phyloP scores from a whole-genome alignment of 1,140 invertebrate species.

The Littorina saxatilis region DNA sequence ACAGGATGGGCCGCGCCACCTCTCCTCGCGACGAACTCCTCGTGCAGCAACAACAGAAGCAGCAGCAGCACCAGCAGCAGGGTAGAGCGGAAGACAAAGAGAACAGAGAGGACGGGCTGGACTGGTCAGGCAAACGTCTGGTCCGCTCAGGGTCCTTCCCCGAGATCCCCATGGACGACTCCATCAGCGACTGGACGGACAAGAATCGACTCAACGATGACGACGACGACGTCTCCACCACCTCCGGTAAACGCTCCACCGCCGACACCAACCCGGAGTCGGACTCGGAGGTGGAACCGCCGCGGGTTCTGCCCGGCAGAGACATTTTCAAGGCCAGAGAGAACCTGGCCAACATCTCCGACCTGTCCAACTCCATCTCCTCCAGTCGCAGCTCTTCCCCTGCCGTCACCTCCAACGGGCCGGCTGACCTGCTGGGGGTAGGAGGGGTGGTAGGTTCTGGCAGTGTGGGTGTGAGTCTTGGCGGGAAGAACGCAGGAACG shows the following conservation, averaged over 20 bases:
- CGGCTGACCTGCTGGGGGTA: no score
- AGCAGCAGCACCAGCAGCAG: not conserved
- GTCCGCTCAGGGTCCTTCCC: slow-evolving; percentile 62
- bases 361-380: slow-evolving; percentile 45
- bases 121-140: slow-evolving; percentile 66
- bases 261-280: slow-evolving; percentile 26
- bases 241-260: slow-evolving; percentile 7
- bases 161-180: slow-evolving; percentile 63
- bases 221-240: slow-evolving; percentile 25
- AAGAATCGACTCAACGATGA: slow-evolving; percentile 40
- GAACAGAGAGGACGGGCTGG: slow-evolving; percentile 39
- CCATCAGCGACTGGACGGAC: slow-evolving; percentile 60
- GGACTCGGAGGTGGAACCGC: slow-evolving; percentile 38
- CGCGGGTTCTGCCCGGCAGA: slow-evolving; percentile 34
- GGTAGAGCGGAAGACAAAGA: slow-evolving; percentile 17
- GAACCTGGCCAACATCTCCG: slow-evolving; percentile 56
- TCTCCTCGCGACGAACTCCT: not conserved
- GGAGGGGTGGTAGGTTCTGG: not conserved
- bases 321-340: slow-evolving; percentile 46
- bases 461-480: not conserved
- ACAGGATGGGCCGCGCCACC: slow-evolving; percentile 2
- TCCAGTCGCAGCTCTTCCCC: slow-evolving; percentile 50
- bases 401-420: slow-evolving; percentile 36
- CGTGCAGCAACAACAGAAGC: not conserved
- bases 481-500: not conserved